phyloP scores from a whole-genome alignment of 2,888 invertebrate genomes.

The Arctia plantaginis region DNA sequence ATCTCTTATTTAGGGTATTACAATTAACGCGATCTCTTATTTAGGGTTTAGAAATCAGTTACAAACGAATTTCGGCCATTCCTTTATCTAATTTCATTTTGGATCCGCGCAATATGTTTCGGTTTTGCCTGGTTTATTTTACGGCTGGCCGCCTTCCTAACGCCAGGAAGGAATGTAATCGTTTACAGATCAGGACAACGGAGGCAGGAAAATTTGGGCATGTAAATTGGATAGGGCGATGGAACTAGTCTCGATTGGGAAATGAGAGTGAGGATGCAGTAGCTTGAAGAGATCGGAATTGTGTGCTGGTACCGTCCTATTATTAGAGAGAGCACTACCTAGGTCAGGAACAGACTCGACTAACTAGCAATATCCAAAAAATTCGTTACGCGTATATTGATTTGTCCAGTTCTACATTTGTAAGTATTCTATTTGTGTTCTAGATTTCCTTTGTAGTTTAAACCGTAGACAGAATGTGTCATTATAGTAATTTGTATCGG shows the following conservation, averaged over 20 bases:
- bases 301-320: no score
- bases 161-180: not conserved
- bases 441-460: slow-evolving; percentile 14
- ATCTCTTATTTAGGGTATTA: no score
- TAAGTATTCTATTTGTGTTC: not conserved
- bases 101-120: not conserved
- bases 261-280: not conserved
- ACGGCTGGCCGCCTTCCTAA: not conserved
- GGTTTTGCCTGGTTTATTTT: not conserved
- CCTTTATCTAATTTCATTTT: no score
- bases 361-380: no score
- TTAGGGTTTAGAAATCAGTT: not conserved
- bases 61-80: not conserved
- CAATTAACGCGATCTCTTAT: no score
- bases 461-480: not conserved
- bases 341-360: no score
- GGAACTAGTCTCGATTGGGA: not conserved
- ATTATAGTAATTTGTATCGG: not conserved
- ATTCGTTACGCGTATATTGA: no score
- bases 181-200: not conserved
- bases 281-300: no score
- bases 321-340: no score
- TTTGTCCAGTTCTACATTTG: no score
- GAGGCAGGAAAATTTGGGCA: not conserved
- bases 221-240: not conserved